Base-by-base conservation (phyloP, 1,140 invertebrate species). In the Lethocerus indicus region DNA sequence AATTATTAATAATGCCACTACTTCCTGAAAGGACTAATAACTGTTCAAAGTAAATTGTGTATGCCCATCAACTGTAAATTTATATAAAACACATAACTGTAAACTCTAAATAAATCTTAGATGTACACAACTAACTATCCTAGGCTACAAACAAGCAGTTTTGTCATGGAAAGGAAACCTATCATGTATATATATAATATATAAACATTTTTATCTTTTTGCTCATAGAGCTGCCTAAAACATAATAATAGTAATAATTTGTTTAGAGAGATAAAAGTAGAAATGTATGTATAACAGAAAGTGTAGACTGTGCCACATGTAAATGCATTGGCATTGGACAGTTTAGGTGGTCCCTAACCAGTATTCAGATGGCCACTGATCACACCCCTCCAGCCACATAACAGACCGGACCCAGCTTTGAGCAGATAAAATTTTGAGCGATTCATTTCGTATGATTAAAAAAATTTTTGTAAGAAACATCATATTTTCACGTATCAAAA, bases 211-310 rank as follows among this genome's bases (percentile, higher is more conserved):
- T 36, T 41, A 27, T 41, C 23, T 26, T 16, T 32, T 14, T 46
- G 35, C 50, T 44, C 45, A 32, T 36, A 20, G 45, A 32, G 35
- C 35, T 47, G 46, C 42, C 41, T 52, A 52, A 40, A 52, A 47
- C 46, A 49, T 41, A 46, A 52, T 37, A 47, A 48, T 43, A 24
- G 28, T 27, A 43, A 43, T 16, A n/a, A n/a, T 14, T 24, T 26
- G 21, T 43, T 43, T 43, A 43, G 28, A 43, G 25, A 43, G 41
- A 24, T 43, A 43, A 45, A 42, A n/a, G 40, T 42, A 42, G 50
- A 47, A 52, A 45, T 39, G n/a, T 40, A 51, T 51, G 29, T 47
- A 52, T 52, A 52, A 52, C 45, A 52, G 43, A 52, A 52, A 52
- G 13, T 23, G 24, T 37, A 45, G 41, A 43, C 28, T 43, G 28